Evolutionary conservation across 2,888 invertebrate species (phyloP), one percentile per base, ranked within the genome.

Genomic region (Altica lythri): DNA sequence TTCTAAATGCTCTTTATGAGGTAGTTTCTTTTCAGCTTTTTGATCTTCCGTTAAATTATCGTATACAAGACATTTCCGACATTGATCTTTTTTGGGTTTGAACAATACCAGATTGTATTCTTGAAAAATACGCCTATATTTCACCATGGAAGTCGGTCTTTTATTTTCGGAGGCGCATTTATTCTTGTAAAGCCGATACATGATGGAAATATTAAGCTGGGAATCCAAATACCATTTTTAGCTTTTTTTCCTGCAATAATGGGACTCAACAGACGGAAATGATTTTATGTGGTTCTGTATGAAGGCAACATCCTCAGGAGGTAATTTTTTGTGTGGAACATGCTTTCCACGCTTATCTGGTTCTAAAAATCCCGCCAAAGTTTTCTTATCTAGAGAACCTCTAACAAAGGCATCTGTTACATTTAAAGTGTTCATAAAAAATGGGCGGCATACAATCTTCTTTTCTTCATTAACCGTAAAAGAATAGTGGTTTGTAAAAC

Each of bases 51-150:
- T 43, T 45, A 53, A 16, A 34, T 6, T 46, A 22, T 50, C 57
- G 27, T 59, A 53, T 25, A 53, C 43, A 38, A 67, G 49, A 50
- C 67, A 69, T 57, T 55, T 57, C 48, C 62, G 64, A 44, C 66
- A 69, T 42, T 67, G 60, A 49, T 66, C 65, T 55, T 67, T 68
- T 61, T 68, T 59, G 6, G 61, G 63, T 34, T 53, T 57, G 35
- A 60, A 55, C 43, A 62, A 66, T 30, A 57, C n/a, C n/a, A n/a
- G n/a, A n/a, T n/a, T n/a, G n/a, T n/a, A n/a, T n/a, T n/a, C n/a
- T n/a, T n/a, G n/a, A n/a, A n/a, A n/a, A n/a, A n/a, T n/a, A n/a
- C n/a, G n/a, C n/a, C n/a, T 22, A 22, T 22, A 22, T 22, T 22
- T 22, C 8, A 22, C 22, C 22, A 22, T 22, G 61, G 40, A 67